Conservation (phyloP, 2,113 vertebrate species). For the Notiomystis cincta region DNA sequence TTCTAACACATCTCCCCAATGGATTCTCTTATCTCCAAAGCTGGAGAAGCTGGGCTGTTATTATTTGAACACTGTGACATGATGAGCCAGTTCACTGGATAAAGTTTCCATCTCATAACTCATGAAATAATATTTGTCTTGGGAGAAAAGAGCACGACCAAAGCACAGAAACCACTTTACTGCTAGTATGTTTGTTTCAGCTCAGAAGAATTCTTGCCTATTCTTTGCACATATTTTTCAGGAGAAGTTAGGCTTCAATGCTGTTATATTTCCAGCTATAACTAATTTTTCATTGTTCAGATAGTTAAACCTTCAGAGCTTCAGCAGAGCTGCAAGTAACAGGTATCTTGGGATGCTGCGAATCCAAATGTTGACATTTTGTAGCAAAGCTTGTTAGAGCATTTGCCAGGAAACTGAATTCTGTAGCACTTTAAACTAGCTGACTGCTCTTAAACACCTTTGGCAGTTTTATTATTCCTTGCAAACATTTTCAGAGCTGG, state of each 20-base stretch:
- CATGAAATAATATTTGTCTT: not conserved
- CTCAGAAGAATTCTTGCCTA: not conserved
- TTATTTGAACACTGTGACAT: not conserved
- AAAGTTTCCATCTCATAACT: not conserved
- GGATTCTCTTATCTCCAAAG: not conserved
- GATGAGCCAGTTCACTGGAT: not conserved
- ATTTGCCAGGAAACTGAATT: slow-evolving; percentile 1
- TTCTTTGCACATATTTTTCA: slow-evolving; percentile 1
- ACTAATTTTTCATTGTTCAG: slow-evolving; percentile 57
- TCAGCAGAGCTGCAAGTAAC: slow-evolving; percentile 28
- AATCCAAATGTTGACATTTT: slow-evolving; percentile 49
- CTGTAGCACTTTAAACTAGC: slow-evolving; percentile 6
- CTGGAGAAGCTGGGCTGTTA: not conserved
- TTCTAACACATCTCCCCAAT: not conserved
- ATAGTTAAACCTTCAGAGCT: slow-evolving; percentile 53
- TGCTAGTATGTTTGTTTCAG: not conserved
- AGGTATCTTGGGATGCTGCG: slow-evolving; percentile 25
- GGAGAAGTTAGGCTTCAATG: slow-evolving; percentile 6
- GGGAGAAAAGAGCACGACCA: not conserved
- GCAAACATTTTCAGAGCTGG: slow-evolving; percentile 21
- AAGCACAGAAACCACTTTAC: not conserved
- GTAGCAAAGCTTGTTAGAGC: slow-evolving; percentile 22
- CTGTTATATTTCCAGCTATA: slow-evolving; percentile 13
- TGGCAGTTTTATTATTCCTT: slow-evolving; percentile 15
- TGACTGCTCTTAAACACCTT: slow-evolving; percentile 39